Evolutionary conservation across 2,797 vertebrate genomes (phyloP).

Genomic region (Oreochromis grahami): DNA sequence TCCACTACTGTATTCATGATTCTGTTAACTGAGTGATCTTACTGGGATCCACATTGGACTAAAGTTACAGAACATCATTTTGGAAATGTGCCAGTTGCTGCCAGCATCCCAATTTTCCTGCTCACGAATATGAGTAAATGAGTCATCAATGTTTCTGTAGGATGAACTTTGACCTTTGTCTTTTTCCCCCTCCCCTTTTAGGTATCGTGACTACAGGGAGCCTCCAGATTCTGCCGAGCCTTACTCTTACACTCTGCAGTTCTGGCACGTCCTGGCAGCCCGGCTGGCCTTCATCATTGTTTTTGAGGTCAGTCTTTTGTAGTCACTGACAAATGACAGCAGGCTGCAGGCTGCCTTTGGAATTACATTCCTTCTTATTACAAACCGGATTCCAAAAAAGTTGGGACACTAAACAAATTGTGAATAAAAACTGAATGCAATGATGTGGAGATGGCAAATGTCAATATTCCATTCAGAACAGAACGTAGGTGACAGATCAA

Average conservation of each 20-base stretch:
- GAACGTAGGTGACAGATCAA: too few relatives aligned
- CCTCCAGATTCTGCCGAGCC: constrained; percentile 86
- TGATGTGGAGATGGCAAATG: too few relatives aligned
- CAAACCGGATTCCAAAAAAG: too few relatives aligned
- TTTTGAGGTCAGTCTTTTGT: constrained; percentile 86
- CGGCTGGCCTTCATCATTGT: constrained; percentile 95
- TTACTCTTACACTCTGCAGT: constrained; percentile 94
- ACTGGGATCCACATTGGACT: background rate
- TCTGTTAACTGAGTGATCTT: background rate
- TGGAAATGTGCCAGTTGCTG: background rate
- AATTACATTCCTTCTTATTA: background rate
- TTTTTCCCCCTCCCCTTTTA: constrained; percentile 25
- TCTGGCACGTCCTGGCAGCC: constrained; percentile 95
- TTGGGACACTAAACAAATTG: too few relatives aligned
- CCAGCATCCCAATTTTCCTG: background rate
- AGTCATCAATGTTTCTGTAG: background rate
- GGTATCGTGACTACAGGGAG: constrained; percentile 93
- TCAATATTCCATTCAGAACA: too few relatives aligned
- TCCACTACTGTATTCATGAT: constrained; percentile 1
- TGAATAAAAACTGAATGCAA: too few relatives aligned
- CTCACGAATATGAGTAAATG: background rate
- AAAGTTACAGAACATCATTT: background rate
- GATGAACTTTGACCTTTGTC: background rate
- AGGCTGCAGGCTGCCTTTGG: background rate
- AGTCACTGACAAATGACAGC: background rate